Conservation (phyloP, 2,888 invertebrate species). For the Uloborus plumipes region DNA sequence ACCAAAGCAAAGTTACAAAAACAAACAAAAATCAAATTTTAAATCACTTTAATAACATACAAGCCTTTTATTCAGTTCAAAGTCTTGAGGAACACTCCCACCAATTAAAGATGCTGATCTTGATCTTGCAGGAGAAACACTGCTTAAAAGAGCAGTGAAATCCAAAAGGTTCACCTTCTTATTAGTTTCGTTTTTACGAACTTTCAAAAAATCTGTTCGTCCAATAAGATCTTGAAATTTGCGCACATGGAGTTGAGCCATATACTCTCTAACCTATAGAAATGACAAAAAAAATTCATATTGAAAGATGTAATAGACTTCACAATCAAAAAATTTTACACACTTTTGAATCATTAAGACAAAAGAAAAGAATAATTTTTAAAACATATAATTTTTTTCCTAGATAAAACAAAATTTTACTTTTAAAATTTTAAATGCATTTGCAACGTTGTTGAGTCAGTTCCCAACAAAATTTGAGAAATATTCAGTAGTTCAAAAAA, state of each 20-base stretch:
- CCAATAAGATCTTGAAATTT: slow-evolving; percentile 92
- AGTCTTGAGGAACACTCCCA: slow-evolving; percentile 84
- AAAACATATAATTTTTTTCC: not conserved
- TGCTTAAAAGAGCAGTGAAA: slow-evolving; percentile 86
- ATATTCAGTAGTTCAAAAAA: no score
- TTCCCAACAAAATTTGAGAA: not conserved
- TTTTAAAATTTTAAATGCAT: no score
- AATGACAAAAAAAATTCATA: not conserved
- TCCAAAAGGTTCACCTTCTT: slow-evolving; percentile 88
- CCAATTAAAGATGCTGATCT: slow-evolving; percentile 92
- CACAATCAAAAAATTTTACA: not conserved
- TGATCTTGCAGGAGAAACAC: slow-evolving; percentile 85
- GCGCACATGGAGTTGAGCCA: slow-evolving; percentile 91
- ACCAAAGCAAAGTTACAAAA: no score
- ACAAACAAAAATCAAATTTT: no score
- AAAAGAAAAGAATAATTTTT: not conserved
- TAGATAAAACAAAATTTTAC: no score
- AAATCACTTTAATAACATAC: slow-evolving; percentile 75
- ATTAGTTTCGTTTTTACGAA: slow-evolving; percentile 79
- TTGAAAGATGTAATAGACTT: not conserved
- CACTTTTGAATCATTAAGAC: no score
- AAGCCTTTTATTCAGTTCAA: slow-evolving; percentile 77
- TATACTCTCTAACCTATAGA: slow-evolving; percentile 84
- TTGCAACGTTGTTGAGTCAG: not conserved
- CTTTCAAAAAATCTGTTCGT: slow-evolving; percentile 88